A percentile compares a stretch with the other conserved stretches of the same genome.
phyloP scores from a whole-genome alignment of 2,113 vertebrate species.

The Piprites chloris region DNA sequence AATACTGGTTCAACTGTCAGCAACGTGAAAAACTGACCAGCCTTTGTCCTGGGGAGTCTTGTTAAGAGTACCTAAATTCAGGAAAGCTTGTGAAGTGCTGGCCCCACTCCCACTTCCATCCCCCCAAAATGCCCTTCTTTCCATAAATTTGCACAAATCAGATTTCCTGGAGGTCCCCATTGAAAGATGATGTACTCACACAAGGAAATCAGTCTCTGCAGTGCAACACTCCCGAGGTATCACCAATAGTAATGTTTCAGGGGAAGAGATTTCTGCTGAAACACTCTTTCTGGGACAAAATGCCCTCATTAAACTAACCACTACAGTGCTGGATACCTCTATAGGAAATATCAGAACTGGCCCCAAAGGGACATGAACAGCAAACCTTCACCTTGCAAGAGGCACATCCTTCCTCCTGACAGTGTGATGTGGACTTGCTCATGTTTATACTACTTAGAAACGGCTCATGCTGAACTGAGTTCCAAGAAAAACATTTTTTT shows the following conservation, averaged over 20 bases:
- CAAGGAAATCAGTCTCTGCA: neutral
- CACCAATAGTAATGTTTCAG: neutral
- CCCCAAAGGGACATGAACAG: neutral
- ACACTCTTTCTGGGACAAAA: neutral
- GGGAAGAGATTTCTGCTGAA: neutral
- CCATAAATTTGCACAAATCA: neutral
- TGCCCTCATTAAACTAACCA: neutral
- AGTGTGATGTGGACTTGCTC: neutral
- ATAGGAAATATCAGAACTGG: neutral
- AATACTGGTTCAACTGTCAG: neutral
- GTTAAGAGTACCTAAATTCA: neutral
- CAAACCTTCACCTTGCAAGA: neutral
- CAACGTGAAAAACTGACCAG: neutral
- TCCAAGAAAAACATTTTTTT: neutral
- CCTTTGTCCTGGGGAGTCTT: neutral
- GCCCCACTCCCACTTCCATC: neutral
- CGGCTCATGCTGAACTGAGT: neutral
- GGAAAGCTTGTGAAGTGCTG: neutral
- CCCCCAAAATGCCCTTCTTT: neutral
- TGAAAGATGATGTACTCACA: slow-evolving; percentile 15
- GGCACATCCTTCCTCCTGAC: neutral
- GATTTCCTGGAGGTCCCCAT: neutral
- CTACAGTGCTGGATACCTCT: fast-evolving
- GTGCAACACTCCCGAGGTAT: neutral
- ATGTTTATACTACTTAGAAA: neutral